Evolutionary conservation across 2,797 vertebrate genomes (phyloP).

Genomic region (Iguana delicatissima): DNA sequence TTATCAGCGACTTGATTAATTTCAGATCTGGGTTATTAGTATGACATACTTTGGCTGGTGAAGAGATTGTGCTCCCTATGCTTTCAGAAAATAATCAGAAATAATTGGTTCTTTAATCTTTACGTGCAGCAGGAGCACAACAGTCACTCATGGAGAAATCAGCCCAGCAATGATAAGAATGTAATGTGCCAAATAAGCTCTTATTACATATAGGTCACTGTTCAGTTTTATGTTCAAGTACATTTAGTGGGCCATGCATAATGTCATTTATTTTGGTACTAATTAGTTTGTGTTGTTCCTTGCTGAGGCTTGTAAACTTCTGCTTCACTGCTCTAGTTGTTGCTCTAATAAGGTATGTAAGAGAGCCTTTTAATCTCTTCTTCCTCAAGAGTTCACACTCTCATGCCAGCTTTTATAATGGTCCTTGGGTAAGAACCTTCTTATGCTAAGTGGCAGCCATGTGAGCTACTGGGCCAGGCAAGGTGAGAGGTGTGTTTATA

Average conservation of each 20-base stretch:
- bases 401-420: neutral
- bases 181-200: slow-evolving; percentile 28
- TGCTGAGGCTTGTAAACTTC: slow-evolving; percentile 27
- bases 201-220: slow-evolving; percentile 15
- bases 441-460: slow-evolving; percentile 24
- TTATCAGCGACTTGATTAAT: slow-evolving; percentile 11
- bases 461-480: neutral
- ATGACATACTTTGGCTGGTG: neutral
- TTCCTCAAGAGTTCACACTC: slow-evolving; percentile 46
- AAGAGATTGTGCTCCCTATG: neutral
- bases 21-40: neutral
- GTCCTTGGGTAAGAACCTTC: neutral
- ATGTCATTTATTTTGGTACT: slow-evolving; percentile 37
- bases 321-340: neutral
- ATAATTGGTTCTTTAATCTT: slow-evolving; percentile 38
- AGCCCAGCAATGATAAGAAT: slow-evolving; percentile 25
- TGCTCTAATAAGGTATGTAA: slow-evolving; percentile 42
- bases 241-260: slow-evolving; percentile 5
- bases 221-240: slow-evolving; percentile 18
- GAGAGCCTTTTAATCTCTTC: slow-evolving; percentile 36
- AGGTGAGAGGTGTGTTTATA: slow-evolving; percentile 40
- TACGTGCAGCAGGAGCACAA: neutral
- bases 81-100: slow-evolving; percentile 38
- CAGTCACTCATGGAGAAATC: slow-evolving; percentile 3
- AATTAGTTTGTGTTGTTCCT: slow-evolving; percentile 25